phyloP scores from a whole-genome alignment of 2,888 invertebrate species.

The Napeogenes sylphis region DNA sequence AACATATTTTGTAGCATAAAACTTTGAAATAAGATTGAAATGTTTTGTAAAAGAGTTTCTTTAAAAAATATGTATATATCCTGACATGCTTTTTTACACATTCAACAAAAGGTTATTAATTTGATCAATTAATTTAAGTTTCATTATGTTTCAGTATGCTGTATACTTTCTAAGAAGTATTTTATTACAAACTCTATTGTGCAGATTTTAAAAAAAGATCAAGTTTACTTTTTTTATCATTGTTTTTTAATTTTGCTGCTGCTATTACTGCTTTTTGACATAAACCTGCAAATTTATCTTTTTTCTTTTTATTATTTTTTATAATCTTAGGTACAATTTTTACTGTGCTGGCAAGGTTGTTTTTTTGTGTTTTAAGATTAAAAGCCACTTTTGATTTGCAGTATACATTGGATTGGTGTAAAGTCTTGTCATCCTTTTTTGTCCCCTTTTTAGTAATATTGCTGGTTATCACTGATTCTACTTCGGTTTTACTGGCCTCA shows the following conservation, averaged over 20 bases:
- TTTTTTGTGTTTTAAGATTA: constrained; percentile 56
- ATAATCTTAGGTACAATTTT: constrained; percentile 52
- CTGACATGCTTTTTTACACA: too few relatives aligned
- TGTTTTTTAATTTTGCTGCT: constrained; percentile 55
- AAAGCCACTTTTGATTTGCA: constrained; percentile 58
- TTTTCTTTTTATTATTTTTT: constrained; percentile 67
- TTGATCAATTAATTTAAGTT: too few relatives aligned
- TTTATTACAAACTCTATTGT: constrained; percentile 24
- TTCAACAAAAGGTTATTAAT: too few relatives aligned
- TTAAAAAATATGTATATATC: too few relatives aligned
- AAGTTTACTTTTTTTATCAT: constrained; percentile 49
- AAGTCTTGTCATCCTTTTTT: constrained; percentile 8
- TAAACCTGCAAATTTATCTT: constrained; percentile 68
- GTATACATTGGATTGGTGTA: constrained; percentile 50
- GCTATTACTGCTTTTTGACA: constrained; percentile 64
- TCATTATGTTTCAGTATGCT: too few relatives aligned
- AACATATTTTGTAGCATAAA: too few relatives aligned
- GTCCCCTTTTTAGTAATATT: background rate
- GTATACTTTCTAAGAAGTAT: too few relatives aligned
- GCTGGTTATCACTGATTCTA: constrained; percentile 7
- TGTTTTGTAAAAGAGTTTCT: too few relatives aligned
- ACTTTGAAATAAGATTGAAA: too few relatives aligned
- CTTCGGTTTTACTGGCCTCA: constrained; percentile 3
- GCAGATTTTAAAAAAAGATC: constrained; percentile 64
- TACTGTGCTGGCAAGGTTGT: constrained; percentile 41